Percentiles rank a stretch among this genome's conserved stretches.
These are phyloP conservation scores for Dryococelus australis DNA, from an alignment of 2,888 invertebrate species.

Conservation along the genomic window DNA sequence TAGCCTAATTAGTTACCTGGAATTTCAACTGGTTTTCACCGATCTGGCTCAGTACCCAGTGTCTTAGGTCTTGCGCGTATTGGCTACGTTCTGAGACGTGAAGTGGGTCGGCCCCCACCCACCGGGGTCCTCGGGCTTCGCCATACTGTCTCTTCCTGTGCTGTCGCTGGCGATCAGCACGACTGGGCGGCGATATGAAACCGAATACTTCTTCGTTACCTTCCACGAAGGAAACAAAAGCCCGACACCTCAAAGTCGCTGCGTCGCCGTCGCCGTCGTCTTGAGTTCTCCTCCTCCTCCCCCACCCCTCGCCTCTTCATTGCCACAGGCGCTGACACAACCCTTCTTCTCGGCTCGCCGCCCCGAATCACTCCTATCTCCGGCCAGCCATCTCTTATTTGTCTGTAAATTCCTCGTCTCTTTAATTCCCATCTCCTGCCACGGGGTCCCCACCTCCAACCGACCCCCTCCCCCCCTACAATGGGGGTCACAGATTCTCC, in stretches of 20 bases:
- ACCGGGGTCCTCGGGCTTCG: no score
- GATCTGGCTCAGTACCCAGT: no score
- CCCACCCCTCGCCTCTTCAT: conserved; percentile 17
- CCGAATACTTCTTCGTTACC: conserved; percentile 9
- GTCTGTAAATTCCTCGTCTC: conserved; percentile 30
- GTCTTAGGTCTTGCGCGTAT: no score
- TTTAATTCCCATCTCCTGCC: conserved; percentile 25
- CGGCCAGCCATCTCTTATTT: conserved; percentile 35
- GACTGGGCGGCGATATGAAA: not conserved
- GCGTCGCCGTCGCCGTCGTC: not conserved
- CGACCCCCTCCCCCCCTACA: not conserved
- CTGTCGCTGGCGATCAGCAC: not conserved
- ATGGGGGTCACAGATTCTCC: not conserved
- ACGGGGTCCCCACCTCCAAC: not conserved
- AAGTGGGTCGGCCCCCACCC: no score
- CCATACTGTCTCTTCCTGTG: no score
- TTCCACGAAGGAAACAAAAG: not conserved
- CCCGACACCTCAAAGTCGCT: not conserved
- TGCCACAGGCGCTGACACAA: not conserved
- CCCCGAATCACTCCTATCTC: conserved; percentile 36
- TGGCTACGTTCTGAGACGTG: no score
- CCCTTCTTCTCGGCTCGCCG: conserved; percentile 33
- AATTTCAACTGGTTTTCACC: no score
- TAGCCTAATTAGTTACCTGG: no score
- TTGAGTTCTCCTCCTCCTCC: not conserved